These are phyloP conservation scores for Enteromius paludinosus DNA, from an alignment of 2,797 vertebrate species.

Conservation along the genomic window DNA sequence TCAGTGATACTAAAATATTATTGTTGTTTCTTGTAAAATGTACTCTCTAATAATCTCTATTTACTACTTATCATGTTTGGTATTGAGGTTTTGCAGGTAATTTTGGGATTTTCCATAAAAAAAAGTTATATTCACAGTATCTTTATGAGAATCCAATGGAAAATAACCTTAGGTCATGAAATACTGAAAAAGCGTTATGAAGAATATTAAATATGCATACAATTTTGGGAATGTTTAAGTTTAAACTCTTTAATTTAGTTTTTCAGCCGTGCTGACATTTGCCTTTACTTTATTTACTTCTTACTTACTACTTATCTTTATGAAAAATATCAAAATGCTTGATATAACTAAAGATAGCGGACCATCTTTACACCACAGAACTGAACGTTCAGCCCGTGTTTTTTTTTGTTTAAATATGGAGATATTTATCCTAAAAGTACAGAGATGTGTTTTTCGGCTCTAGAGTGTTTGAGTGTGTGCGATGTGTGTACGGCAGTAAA, in stretches of 20 bases:
- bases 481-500: background rate
- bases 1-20: background rate
- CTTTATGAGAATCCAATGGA: background rate
- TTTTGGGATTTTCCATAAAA: background rate
- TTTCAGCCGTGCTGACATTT: background rate
- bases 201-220: fast-evolving
- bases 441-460: background rate
- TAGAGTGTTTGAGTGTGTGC: background rate
- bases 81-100: background rate
- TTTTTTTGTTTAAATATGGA: background rate
- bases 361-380: background rate
- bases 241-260: background rate
- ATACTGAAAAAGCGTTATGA: background rate
- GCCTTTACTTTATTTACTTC: background rate
- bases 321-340: background rate
- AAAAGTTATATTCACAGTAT: background rate
- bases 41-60: background rate
- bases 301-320: background rate
- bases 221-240: background rate
- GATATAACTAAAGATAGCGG: background rate
- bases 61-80: background rate
- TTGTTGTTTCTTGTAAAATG: background rate
- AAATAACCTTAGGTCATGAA: background rate
- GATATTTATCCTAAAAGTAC: background rate
- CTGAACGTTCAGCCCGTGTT: background rate